Base-by-base conservation (phyloP, 2,113 vertebrate genomes). In the Puffinus mauretanicus region DNA sequence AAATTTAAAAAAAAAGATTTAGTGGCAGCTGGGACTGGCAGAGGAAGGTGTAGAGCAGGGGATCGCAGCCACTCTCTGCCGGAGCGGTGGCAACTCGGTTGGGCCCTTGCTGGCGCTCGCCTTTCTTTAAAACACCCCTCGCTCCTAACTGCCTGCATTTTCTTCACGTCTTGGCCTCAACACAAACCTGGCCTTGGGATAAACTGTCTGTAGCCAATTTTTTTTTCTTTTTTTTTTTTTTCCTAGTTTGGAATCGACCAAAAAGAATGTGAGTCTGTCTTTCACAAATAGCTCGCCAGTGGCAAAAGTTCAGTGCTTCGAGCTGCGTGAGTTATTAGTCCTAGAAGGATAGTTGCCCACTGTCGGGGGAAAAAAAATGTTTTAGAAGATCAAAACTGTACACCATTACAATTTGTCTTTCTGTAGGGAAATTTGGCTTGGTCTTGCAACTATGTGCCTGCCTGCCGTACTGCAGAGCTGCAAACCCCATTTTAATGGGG, bases 201-300 rank as follows among this genome's bases (percentile, higher is more conserved):
- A 88, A 96, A 87, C 54, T 71, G 34, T 73, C 46, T 92, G 44
- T 77, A 72, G 82, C 1, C 27, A 42, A n/a, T 16, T 52, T 38
- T 27, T 11, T 12, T 4, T 12, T 11, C 17, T 11, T 55, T 14
- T 29, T 34, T 9, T n/a, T 34, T 34, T 60, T 57, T 57, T 44
- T 40, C 40, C 29, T 7, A 3, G 11, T 93, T 87, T 80, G 36
- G 49, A 77, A 61, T 93, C 3, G 3, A 58, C 49, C 46, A 91
- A 82, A 85, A 95, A 71, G 86, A 94, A 94, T 93, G 65, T 34
- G 69, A 69, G 72, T 88, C 83, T 90, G 76, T 94, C 86, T 96
- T 77, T 94, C 73, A 82, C 83, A 77, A 91, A 90, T 83, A 80
- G 54, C 62, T 95, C 7, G 6, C 81, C 82, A 83, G 93, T 95